phyloP scores from a whole-genome alignment of 2,797 vertebrate species.

The Botia kubotai region DNA sequence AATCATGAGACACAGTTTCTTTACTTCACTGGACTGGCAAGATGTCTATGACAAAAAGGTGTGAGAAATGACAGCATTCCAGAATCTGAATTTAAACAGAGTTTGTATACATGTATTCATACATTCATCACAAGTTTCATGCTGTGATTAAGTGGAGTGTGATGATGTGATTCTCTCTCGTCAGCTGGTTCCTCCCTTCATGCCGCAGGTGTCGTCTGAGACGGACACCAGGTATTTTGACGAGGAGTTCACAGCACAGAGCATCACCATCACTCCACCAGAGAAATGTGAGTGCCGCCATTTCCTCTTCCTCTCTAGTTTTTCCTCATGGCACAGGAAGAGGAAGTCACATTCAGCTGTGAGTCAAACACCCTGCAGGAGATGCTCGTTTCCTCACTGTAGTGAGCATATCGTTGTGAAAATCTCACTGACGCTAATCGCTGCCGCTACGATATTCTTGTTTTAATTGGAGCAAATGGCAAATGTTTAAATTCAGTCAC shows the following conservation, averaged over 20 bases:
- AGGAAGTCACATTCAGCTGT: constrained; percentile 1
- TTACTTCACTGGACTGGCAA: constrained; percentile 90
- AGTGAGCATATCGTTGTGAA: not conserved
- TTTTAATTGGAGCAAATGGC: not conserved
- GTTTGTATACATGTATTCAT: too few relatives aligned
- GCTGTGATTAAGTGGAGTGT: not conserved
- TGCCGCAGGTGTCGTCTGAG: constrained; percentile 94
- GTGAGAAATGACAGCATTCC: constrained; percentile 17
- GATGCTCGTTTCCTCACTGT: not conserved
- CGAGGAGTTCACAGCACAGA: constrained; percentile 98
- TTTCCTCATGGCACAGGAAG: constrained; percentile 10
- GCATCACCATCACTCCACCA: constrained; percentile 98
- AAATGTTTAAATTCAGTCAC: not conserved
- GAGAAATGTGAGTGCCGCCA: constrained; percentile 75
- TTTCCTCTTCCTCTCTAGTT: not conserved
- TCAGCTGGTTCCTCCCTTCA: constrained; percentile 91
- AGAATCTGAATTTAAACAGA: too few relatives aligned
- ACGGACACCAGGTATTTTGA: constrained; percentile 97
- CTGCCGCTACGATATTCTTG: not conserved
- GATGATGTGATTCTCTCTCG: not conserved
- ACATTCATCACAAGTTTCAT: not conserved
- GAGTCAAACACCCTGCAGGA: constrained; percentile 4
- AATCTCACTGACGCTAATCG: not conserved
- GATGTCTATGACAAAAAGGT: constrained; percentile 98
- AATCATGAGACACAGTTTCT: constrained; percentile 97